Evolutionary conservation across 1,140 invertebrate species (phyloP).

Genomic region (Trissolcus basalis): DNA sequence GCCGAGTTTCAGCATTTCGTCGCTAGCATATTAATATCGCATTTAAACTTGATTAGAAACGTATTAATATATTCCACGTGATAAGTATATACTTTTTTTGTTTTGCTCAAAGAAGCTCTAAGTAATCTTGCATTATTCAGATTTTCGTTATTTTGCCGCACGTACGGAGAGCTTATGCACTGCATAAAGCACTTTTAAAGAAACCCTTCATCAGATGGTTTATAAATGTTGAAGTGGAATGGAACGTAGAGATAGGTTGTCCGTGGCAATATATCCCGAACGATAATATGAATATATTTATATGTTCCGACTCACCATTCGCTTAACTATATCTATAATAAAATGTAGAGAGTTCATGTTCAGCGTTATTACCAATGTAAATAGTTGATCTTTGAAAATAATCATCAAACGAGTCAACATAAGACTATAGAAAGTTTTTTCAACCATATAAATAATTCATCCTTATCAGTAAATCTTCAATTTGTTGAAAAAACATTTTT

Average conservation of each 20-base stretch:
- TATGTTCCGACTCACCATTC: constrained; percentile 3
- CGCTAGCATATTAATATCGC: not conserved
- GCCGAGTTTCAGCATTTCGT: not conserved
- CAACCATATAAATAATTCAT: no score
- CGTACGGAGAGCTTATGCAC: constrained; percentile 2
- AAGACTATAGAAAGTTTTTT: no score
- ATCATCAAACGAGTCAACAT: no score
- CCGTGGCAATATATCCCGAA: constrained; percentile 7
- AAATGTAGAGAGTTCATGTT: constrained; percentile 5
- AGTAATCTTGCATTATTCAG: constrained; percentile 27
- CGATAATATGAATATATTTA: constrained; percentile 8
- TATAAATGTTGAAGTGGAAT: constrained; percentile 34
- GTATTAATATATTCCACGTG: constrained; percentile 16
- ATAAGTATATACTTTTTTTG: constrained; percentile 4
- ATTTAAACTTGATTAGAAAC: constrained; percentile 13
- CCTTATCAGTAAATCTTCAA: no score
- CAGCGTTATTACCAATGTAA: constrained; percentile 7
- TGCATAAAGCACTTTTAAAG: constrained; percentile 30
- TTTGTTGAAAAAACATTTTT: no score
- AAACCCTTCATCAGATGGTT: constrained; percentile 32
- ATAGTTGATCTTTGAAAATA: not conserved
- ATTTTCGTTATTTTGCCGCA: constrained; percentile 27
- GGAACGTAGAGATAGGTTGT: constrained; percentile 10
- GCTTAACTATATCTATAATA: constrained; percentile 14
- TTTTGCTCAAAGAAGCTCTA: constrained; percentile 12